Evolutionary conservation across 2,113 vertebrate species (phyloP), one percentile per base, ranked within the genome.

Genomic region (Callopanchax toddi): DNA sequence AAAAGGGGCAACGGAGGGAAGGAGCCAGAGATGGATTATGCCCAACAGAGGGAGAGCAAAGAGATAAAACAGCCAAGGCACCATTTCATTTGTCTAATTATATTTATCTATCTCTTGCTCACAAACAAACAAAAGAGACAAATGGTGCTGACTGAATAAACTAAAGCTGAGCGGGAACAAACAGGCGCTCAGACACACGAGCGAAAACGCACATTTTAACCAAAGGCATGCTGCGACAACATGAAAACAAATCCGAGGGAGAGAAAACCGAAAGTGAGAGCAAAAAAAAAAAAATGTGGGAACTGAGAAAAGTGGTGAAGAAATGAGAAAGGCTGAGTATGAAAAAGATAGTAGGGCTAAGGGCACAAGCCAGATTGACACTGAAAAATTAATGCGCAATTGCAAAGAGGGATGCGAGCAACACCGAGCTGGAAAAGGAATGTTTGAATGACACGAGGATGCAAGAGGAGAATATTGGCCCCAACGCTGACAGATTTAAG

Each of bases 321-420:
- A 76, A 85, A 79, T 70, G 78, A 87, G 78, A 78, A 69, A 63
- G 66, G 76, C 71, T 76, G 66, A 60, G 67, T 67, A 62, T 39
- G 49, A 59, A 57, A 72, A 65, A 60, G 74, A 81, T 77, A 53
- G 74, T 40, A 74, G 79, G 68, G 88, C 81, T 81, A 51, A 88
- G 86, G 86, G 88, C 80, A 74, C 54, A 54, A 82, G 82, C 76
- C 89, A 91, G 91, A 92, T 89, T 91, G 91, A 87, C 87, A 85
- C 86, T 92, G 87, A 93, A 93, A 92, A 87, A 92, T 92, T 91
- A 76, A 92, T 93, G 92, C 52, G 78, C 85, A 85, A 91, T 83
- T 72, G 80, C 85, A 77, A 83, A 85, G 74, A 78, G 78, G 67
- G 61, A 67, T 51, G 71, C 9, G 21, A 54, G 74, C 13, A 67